phyloP scores from a whole-genome alignment of 2,888 invertebrate species.

The Pandemis heparana region DNA sequence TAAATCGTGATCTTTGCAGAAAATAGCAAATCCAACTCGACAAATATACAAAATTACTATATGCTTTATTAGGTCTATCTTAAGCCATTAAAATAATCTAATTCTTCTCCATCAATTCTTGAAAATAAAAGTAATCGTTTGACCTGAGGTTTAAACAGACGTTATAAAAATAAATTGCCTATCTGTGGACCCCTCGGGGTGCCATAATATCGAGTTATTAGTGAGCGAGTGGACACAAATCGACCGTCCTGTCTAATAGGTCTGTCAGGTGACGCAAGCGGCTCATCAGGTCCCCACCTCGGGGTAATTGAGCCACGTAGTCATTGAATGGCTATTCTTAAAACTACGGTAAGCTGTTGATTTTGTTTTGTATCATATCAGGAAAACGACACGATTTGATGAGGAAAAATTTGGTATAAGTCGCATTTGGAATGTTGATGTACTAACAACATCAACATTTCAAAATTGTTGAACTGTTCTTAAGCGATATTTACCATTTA shows the following conservation, averaged over 20 bases:
- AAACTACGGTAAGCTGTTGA: not conserved
- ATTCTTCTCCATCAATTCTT: slow-evolving; percentile 32
- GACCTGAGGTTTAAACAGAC: slow-evolving; percentile 42
- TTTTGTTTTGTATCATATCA: not conserved
- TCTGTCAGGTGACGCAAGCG: slow-evolving; percentile 42
- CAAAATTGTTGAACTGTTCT: not conserved
- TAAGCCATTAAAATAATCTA: slow-evolving; percentile 28
- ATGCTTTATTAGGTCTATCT: slow-evolving; percentile 3
- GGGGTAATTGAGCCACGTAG: slow-evolving; percentile 32
- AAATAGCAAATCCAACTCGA: not conserved
- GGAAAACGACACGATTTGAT: not conserved
- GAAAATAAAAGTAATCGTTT: slow-evolving; percentile 42
- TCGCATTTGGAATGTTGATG: too few relatives aligned
- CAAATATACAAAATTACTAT: not conserved
- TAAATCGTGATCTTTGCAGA: too few relatives aligned
- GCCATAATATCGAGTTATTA: slow-evolving; percentile 42
- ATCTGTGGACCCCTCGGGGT: slow-evolving; percentile 41
- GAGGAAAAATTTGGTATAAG: not conserved
- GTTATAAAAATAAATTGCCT: slow-evolving; percentile 43
- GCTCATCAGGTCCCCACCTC: slow-evolving; percentile 36
- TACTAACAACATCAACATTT: too few relatives aligned
- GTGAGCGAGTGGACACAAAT: slow-evolving; percentile 43
- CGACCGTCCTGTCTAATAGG: slow-evolving; percentile 40
- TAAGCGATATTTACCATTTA: not conserved
- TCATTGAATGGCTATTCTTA: not conserved